phyloP scores from a whole-genome alignment of 2,888 invertebrate genomes.

The Dendrolimus houi region DNA sequence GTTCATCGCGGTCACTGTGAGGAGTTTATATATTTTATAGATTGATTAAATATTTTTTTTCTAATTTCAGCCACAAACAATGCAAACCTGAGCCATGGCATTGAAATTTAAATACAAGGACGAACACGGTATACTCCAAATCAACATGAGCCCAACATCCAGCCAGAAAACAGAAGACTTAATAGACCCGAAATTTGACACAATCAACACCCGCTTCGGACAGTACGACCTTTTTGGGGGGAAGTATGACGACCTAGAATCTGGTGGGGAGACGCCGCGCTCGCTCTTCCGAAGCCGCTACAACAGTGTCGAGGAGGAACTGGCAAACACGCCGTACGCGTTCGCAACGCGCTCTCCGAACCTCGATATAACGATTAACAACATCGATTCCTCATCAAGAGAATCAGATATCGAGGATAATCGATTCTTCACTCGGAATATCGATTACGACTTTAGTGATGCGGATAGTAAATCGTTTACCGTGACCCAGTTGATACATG shows the following conservation, averaged over 20 bases:
- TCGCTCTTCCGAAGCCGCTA: constrained; percentile 67
- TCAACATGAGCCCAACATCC: constrained; percentile 58
- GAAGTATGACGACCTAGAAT: constrained; percentile 39
- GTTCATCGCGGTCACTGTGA: too few species aligned
- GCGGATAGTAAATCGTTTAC: constrained; percentile 45
- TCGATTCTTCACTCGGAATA: constrained; percentile 42
- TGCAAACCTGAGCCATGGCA: constrained; percentile 36
- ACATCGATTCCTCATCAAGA: constrained; percentile 44
- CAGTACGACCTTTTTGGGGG: constrained; percentile 64
- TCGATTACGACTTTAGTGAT: constrained; percentile 46
- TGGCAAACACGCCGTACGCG: constrained; percentile 71
- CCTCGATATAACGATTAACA: constrained; percentile 52
- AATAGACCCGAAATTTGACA: constrained; percentile 55
- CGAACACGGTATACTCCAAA: constrained; percentile 65
- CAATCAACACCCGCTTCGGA: constrained; percentile 61
- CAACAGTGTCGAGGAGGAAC: constrained; percentile 68
- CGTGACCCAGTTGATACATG: constrained; percentile 62
- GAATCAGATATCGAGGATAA: constrained; percentile 48
- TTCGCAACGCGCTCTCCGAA: constrained; percentile 53
- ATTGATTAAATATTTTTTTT: too few species aligned
- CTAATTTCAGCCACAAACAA: background rate
- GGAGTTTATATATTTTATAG: too few species aligned
- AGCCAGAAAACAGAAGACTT: constrained; percentile 32
- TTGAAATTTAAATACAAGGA: constrained; percentile 64
- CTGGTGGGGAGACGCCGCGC: constrained; percentile 38